phyloP scores from a whole-genome alignment of 2,888 invertebrate species.

The Cenopis cana region DNA sequence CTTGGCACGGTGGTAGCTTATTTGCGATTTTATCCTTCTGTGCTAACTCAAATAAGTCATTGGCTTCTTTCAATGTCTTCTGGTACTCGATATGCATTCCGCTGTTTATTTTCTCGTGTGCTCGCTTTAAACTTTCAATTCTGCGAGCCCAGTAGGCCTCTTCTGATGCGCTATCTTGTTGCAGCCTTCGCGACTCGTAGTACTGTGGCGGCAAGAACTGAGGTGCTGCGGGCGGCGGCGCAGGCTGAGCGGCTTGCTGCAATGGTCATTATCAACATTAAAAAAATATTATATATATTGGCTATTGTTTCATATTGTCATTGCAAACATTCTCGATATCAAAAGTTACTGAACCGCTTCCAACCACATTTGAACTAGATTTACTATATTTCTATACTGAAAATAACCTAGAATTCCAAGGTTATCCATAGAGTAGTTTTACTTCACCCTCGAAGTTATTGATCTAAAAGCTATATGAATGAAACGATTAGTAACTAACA shows the following conservation, averaged over 20 bases:
- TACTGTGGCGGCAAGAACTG: slow-evolving; percentile 60
- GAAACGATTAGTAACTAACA: slow-evolving; percentile 12
- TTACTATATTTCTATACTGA: not conserved
- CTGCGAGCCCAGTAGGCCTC: slow-evolving; percentile 79
- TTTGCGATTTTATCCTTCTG: slow-evolving; percentile 67
- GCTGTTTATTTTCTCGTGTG: slow-evolving; percentile 75
- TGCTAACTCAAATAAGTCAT: slow-evolving; percentile 70
- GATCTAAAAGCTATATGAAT: slow-evolving; percentile 14
- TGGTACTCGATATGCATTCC: slow-evolving; percentile 77
- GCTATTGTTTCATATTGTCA: not conserved
- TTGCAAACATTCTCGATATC: not conserved
- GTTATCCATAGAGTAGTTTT: slow-evolving; percentile 32
- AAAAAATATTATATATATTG: not conserved
- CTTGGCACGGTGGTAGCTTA: slow-evolving; percentile 77
- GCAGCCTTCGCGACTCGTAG: slow-evolving; percentile 62
- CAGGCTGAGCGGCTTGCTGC: slow-evolving; percentile 69
- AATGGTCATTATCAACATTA: slow-evolving; percentile 47
- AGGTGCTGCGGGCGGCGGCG: slow-evolving; percentile 53
- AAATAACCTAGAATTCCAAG: slow-evolving; percentile 42
- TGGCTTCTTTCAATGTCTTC: slow-evolving; percentile 76
- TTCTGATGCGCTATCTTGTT: slow-evolving; percentile 70
- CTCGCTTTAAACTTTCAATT: slow-evolving; percentile 73
- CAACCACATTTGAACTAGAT: not conserved
- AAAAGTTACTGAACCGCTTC: not conserved
- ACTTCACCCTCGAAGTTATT: slow-evolving; percentile 10